Evolutionary conservation across 2,797 vertebrate species (phyloP), one percentile per base, ranked within the genome.

Genomic region (Diplodus sargus): DNA sequence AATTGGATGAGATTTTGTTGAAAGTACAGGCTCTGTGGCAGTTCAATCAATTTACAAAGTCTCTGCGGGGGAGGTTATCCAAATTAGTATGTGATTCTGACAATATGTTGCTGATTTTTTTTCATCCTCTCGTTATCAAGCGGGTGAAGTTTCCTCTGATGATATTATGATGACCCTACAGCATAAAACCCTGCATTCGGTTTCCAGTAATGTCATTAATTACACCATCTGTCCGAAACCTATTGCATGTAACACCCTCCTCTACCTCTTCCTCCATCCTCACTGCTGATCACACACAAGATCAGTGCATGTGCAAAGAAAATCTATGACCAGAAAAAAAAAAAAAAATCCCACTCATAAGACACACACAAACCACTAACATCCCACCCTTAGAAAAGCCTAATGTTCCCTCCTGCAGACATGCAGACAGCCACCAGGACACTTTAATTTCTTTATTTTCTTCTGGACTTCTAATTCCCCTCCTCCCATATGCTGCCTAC

Each of bases 31-130:
- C 87, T 89, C 85, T 72, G 81, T 91, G 89, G 86, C 91, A 85
- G 88, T 87, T 92, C 82, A 94, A 89, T 92, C 89, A 90, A 91
- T 93, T 91, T 89, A 79, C 85, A 91, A 95, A 91, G 92, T 95
- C 93, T 92, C 88, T 80, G 71, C 54, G 65, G 90, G 84, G 83
- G 63, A 79, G 78, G 76, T 92, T 92, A 91, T 90, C 94, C 94
- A 91, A 88, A 91, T 91, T 74, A 89, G 84, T 81, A 67, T 83
- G 81, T 90, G 87, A 90, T 91, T 89, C 67, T 87, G 89, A 89
- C 85, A 90, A 90, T 89, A 89, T 84, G 84, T 75, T 85, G 81
- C 28, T 69, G 70, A 70, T 84, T 86, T 83, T 70, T 58, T 63
- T 74, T 79, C 52, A 74, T 70, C 74, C 67, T 78, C 56, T 85